Evolutionary conservation across 2,797 vertebrate genomes (phyloP).

Genomic region (Hydrolagus colliei): DNA sequence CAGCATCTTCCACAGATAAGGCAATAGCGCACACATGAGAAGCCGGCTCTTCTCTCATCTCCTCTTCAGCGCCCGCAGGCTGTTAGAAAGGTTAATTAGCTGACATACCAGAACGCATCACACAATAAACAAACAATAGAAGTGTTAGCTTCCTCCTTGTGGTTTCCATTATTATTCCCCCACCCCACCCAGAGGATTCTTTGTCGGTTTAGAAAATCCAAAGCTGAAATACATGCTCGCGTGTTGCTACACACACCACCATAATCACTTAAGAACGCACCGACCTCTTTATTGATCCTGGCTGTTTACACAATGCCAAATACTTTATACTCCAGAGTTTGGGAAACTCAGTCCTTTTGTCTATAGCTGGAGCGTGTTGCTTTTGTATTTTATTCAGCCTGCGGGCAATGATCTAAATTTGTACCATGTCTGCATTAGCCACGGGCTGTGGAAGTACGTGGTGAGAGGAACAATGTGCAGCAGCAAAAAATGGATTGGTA

Average conservation of each 20-base stretch:
- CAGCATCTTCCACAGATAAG: constrained; percentile 79
- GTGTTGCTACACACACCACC: background rate
- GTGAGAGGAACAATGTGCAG: too few species aligned
- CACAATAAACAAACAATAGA: constrained; percentile 1
- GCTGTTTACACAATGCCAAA: background rate
- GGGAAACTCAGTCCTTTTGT: background rate
- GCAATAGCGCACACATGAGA: constrained; percentile 63
- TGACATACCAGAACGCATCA: constrained; percentile 7
- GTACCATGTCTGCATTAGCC: background rate
- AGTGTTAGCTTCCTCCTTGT: background rate
- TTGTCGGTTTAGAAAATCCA: background rate
- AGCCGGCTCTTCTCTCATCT: constrained; percentile 69
- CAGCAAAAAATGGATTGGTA: too few species aligned
- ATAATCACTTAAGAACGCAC: background rate
- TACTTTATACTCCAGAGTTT: background rate
- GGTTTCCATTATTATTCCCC: background rate
- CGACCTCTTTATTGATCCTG: background rate
- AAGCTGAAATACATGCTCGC: background rate
- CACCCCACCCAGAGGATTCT: background rate
- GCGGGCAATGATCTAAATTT: background rate
- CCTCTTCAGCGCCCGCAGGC: constrained; percentile 61
- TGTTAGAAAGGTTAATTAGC: constrained; percentile 31
- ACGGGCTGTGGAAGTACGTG: too few species aligned
- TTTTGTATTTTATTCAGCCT: background rate
- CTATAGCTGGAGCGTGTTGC: too few species aligned